Evolutionary conservation across 1,140 invertebrate genomes (phyloP), one percentile per base, ranked within the genome.

Genomic region (Drosophila ambigua): DNA sequence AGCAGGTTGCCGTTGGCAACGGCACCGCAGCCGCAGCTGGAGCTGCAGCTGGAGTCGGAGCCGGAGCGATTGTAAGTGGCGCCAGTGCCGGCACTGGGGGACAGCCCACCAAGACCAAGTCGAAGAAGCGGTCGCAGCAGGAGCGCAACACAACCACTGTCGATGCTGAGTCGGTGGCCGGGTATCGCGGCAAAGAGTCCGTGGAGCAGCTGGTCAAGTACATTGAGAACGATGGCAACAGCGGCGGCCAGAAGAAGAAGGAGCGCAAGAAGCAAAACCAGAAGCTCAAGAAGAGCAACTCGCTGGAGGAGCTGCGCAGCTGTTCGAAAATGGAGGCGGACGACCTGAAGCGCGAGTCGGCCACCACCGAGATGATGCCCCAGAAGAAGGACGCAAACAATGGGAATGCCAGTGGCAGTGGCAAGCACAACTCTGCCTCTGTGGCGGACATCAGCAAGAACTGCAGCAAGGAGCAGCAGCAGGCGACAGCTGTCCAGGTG

Each of bases 301-400:
- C 94, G 6, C 82, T 95, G 41, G 95, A 95, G 79, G 95, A 96
- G 90, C 93, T 95, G 79, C 62, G 93, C 90, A 92, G 82, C 63
- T 84, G 90, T 51, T 65, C 91, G 15, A 92, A 92, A 66, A 87
- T 92, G 62, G 91, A 91, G 46, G 88, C 85, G 7, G 90, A 90
- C 20, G 85, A 91, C 7, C 60, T 90, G 7, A 89, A 93, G 91
- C 69, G 61, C n/a, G 80, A 90, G 28, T 69, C 90, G 13, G 90
- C 82, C 3, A 91, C 90, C 39, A 92, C 69, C 46, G 93, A 91
- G 92, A 85, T 90, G 89, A 67, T 92, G 90, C 79, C 91, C 74
- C 91, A 79, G 57, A 90, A 78, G 39, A 89, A 89, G 53, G 52
- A 45, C 1, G 9, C 67, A 0, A 69, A 58, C 4, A 55, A 50